Percentiles rank a stretch among this genome's conserved stretches.
Evolutionary conservation across 2,113 vertebrate genomes (phyloP).

Genomic region (Cygnus buccinator): DNA sequence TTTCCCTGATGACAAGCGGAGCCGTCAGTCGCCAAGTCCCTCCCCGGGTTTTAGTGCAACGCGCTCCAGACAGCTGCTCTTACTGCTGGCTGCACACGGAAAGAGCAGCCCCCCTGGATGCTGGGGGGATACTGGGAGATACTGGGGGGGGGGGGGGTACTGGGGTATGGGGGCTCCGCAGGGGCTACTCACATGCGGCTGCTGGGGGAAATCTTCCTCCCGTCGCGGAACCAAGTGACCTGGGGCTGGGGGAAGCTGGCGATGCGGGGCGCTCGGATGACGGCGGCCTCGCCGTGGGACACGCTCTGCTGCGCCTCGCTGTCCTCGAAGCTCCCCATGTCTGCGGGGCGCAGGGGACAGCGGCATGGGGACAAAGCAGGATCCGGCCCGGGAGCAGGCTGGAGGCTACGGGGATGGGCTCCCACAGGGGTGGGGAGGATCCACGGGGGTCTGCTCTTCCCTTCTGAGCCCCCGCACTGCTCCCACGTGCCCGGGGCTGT

Average conservation of each 20-base stretch:
- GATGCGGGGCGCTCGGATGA: constrained; percentile 87
- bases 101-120: not conserved
- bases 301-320: constrained; percentile 83
- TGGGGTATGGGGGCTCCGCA: not conserved
- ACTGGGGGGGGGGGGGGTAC: not conserved
- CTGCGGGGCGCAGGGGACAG: constrained; percentile 62
- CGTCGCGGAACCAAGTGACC: constrained; percentile 96
- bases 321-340: constrained; percentile 96
- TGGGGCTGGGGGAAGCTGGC: constrained; percentile 95
- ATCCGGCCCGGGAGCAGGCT: not conserved
- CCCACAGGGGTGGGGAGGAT: not conserved
- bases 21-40: not conserved
- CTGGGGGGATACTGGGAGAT: not conserved
- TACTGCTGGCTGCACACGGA: constrained; percentile 69
- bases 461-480: not conserved
- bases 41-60: constrained; percentile 11
- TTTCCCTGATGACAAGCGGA: constrained; percentile 48
- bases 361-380: rapidly evolving
- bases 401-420: not conserved
- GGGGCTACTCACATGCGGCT: constrained; percentile 90
- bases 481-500: not conserved
- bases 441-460: not conserved
- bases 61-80: constrained; percentile 40
- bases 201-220: constrained; percentile 95
- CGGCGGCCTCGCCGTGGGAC: constrained; percentile 93